phyloP scores from a whole-genome alignment of 2,113 vertebrate species.

The Cryptomyrus ogoouensis region DNA sequence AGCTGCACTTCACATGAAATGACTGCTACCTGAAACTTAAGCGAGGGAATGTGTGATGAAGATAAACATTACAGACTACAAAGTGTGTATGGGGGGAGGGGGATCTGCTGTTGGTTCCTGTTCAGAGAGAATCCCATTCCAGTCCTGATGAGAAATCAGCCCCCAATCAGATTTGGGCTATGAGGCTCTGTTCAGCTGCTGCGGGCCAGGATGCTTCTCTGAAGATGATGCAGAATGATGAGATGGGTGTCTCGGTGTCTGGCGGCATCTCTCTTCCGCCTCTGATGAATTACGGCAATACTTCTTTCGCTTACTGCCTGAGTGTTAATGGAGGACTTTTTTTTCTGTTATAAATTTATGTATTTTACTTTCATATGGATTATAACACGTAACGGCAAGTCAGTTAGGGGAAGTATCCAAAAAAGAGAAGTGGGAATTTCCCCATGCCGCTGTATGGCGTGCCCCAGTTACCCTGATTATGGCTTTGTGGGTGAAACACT shows the following conservation, averaged over 20 bases:
- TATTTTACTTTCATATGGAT: slow-evolving; percentile 3
- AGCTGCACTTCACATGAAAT: not conserved
- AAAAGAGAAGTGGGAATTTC: slow-evolving; percentile 25
- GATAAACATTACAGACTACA: not conserved
- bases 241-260: slow-evolving; percentile 33
- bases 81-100: not conserved
- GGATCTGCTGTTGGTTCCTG: slow-evolving; percentile 42
- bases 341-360: slow-evolving; percentile 1
- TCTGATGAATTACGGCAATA: not conserved
- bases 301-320: not conserved
- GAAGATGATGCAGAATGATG: slow-evolving; percentile 31
- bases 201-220: slow-evolving; percentile 38
- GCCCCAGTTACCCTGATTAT: slow-evolving; percentile 20
- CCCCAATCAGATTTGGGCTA: slow-evolving; percentile 35
- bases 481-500: slow-evolving; percentile 12
- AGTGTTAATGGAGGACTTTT: not conserved
- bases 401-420: not conserved
- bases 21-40: not conserved
- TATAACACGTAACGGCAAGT: not conserved
- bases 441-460: not conserved
- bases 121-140: slow-evolving; percentile 47
- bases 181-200: slow-evolving; percentile 46
- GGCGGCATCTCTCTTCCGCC: slow-evolving; percentile 26
- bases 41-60: not conserved
- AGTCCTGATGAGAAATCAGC: slow-evolving; percentile 53